Base-by-base conservation (phyloP, 2,797 vertebrate species). In the Adrianichthys oophorus region DNA sequence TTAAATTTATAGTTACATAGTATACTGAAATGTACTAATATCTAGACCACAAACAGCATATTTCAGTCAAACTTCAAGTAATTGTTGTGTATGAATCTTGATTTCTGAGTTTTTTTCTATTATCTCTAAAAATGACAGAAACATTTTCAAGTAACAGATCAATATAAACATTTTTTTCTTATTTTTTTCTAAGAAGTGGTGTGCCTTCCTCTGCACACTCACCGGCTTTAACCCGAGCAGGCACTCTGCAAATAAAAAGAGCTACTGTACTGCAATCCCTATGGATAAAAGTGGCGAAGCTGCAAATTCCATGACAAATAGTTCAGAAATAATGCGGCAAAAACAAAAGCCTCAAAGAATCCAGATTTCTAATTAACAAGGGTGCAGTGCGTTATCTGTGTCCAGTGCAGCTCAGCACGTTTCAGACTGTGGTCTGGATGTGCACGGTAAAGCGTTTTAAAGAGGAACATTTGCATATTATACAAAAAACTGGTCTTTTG, bases 271-370 rank as follows among this genome's bases (percentile, higher is more conserved):
- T 71, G 78, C 74, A 69, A 80, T 53, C 76, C 81, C 87, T 72
- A 69, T 77, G 76, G 70, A 52, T 64, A 48, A 56, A 37, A 64
- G 70, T 21, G 60, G 62, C 70, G 70, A 80, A 82, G 86, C 85
- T 83, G 87, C 72, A 80, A 84, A 92, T 92, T 91, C 91, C 85
- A 4, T 89, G 85, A 90, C 86, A 92, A 92, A 87, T 93, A 91
- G 92, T 90, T 91, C 90, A 83, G 89, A 93, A 93, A 81, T 93
- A 92, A 93, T 92, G 87, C 54, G 74, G 69, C 73, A 82, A 59
- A 88, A 90, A 91, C 87, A 90, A 91, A 90, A 85, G 86, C 68
- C 79, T 80, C 58, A 84, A 89, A 91, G 87, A 87, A 87, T 85
- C 84, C 87, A 79, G 77, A 73, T 82, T 89, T 71, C 77, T 89